Conservation (phyloP, 2,113 vertebrate genomes). For the Athene cunicularia region DNA sequence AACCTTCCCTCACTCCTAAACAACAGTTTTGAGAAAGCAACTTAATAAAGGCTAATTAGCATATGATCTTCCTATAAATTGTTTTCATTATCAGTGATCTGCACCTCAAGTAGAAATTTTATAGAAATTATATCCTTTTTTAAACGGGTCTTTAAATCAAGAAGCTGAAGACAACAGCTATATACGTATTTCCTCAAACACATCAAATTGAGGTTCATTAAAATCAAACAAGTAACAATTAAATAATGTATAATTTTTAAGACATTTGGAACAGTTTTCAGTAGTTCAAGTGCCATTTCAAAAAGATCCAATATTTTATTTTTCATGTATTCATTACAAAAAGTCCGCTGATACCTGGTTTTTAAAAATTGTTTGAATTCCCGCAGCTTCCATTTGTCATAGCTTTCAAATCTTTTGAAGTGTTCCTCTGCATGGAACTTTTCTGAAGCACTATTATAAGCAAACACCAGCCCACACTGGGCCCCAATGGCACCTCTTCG, state of each 20-base stretch:
- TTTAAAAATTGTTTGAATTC: conserved; percentile 91
- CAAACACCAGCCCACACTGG: conserved; percentile 92
- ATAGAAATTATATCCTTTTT: neutral
- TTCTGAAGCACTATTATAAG: conserved; percentile 82
- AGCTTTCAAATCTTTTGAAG: conserved; percentile 90
- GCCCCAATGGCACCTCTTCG: conserved; percentile 94
- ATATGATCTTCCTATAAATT: neutral
- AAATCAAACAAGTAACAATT: neutral
- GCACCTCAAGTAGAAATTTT: neutral
- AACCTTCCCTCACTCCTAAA: neutral
- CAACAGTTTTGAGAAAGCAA: neutral
- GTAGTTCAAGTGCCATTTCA: accelerated
- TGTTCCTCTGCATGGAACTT: conserved; percentile 93
- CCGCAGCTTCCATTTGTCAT: conserved; percentile 86
- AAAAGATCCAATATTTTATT: accelerated
- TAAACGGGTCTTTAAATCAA: neutral
- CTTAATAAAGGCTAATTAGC: neutral
- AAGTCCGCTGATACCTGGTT: conserved; percentile 76
- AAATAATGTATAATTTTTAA: neutral
- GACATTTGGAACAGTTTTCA: neutral
- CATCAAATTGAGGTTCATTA: neutral
- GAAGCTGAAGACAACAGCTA: neutral
- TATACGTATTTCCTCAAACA: neutral
- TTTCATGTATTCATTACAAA: neutral
- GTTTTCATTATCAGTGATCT: neutral